Conservation (phyloP, 2,797 vertebrate genomes). For the Lutjanus argentimaculatus region DNA sequence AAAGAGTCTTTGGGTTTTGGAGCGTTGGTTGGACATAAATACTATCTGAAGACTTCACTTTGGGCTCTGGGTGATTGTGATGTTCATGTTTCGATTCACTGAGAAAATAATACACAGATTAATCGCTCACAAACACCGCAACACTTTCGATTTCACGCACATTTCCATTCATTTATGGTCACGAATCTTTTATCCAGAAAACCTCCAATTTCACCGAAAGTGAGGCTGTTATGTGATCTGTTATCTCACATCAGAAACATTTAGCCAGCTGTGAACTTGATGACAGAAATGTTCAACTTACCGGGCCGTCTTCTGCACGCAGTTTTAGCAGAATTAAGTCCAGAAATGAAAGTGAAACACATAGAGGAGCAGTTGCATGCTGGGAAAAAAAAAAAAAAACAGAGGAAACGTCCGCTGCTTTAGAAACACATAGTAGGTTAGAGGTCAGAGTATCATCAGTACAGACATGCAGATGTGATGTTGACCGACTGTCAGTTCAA, state of each 20-base stretch:
- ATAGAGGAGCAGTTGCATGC: slow-evolving; percentile 56
- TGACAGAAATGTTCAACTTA: slow-evolving; percentile 6
- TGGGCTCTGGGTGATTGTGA: too few relatives aligned
- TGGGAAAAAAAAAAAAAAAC: slow-evolving; percentile 57
- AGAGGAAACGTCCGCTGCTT: neutral
- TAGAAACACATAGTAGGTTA: too few relatives aligned
- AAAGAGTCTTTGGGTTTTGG: too few relatives aligned
- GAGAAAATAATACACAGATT: too few relatives aligned
- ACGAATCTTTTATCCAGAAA: neutral
- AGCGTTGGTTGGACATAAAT: too few relatives aligned
- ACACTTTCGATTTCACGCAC: slow-evolving; percentile 45
- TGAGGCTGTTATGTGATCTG: accelerated
- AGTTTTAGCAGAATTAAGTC: accelerated
- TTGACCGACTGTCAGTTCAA: neutral
- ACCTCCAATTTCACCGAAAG: accelerated
- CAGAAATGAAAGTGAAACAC: slow-evolving; percentile 81
- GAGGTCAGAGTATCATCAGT: too few relatives aligned
- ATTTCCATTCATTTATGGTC: neutral
- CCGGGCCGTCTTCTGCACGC: neutral
- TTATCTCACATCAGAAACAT: neutral
- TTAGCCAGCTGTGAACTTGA: accelerated
- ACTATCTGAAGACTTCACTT: too few relatives aligned
- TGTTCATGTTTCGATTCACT: too few relatives aligned
- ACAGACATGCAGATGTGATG: neutral
- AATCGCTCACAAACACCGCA: neutral